Conservation (phyloP, 2,797 vertebrate species). For the Sebastes kiyomatsui region DNA sequence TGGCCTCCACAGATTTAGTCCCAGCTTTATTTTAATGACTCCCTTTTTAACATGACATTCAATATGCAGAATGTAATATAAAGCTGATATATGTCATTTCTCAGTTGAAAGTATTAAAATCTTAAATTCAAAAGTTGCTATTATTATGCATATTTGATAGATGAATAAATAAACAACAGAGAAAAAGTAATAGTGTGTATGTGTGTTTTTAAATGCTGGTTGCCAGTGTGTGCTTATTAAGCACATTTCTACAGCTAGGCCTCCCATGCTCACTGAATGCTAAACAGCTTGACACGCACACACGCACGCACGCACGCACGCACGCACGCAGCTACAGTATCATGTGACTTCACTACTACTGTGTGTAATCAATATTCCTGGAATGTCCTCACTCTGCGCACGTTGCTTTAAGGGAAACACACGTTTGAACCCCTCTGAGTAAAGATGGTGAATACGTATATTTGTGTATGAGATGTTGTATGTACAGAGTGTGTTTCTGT, state of each 20-base stretch:
- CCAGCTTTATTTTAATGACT: not conserved
- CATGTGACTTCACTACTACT: constrained; percentile 14
- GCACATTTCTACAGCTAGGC: constrained; percentile 49
- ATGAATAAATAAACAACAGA: constrained; percentile 10
- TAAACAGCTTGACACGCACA: constrained; percentile 24
- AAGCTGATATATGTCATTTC: not conserved
- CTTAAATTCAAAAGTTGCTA: constrained; percentile 11
- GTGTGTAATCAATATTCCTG: constrained; percentile 13
- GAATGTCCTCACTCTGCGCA: not conserved
- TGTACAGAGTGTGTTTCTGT: not conserved
- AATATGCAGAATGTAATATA: constrained; percentile 35
- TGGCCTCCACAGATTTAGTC: constrained; percentile 4
- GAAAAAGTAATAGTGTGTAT: not conserved
- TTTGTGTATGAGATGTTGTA: not conserved
- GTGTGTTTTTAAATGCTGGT: constrained; percentile 1
- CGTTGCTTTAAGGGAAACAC: not conserved
- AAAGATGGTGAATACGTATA: not conserved
- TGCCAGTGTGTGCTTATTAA: constrained; percentile 51
- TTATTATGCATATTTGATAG: constrained; percentile 1
- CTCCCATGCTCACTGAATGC: constrained; percentile 28
- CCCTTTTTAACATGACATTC: constrained; percentile 2
- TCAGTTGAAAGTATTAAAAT: constrained; percentile 10
- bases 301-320: not conserved
- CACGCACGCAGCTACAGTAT: not conserved
- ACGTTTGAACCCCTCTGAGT: not conserved